Evolutionary conservation across 2,888 invertebrate species (phyloP).

Genomic region (Petrophora chlorosata): DNA sequence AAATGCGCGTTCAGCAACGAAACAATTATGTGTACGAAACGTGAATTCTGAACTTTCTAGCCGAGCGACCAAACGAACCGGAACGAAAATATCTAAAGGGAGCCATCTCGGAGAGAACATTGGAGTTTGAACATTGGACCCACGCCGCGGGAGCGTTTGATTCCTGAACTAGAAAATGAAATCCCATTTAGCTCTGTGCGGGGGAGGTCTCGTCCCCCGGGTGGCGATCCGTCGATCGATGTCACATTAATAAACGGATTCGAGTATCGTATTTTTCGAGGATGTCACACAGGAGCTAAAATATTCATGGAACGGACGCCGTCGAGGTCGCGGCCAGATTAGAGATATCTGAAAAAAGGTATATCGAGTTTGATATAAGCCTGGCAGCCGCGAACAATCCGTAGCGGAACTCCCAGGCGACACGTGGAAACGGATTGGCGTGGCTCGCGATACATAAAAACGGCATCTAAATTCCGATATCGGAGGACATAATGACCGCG

Average conservation of each 20-base stretch:
- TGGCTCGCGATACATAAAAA: constrained; percentile 55
- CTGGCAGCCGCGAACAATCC: constrained; percentile 57
- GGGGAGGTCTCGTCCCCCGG: constrained; percentile 53
- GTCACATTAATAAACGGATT: constrained; percentile 75
- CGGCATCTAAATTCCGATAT: constrained; percentile 54
- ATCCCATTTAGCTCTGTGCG: constrained; percentile 68
- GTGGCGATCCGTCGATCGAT: constrained; percentile 57
- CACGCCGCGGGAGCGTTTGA: constrained; percentile 67
- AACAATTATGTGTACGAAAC: constrained; percentile 64
- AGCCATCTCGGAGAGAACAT: constrained; percentile 53
- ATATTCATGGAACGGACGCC: constrained; percentile 74
- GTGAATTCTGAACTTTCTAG: constrained; percentile 42
- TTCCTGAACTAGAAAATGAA: constrained; percentile 80
- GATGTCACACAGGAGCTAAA: constrained; percentile 69
- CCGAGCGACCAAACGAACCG: constrained; percentile 55
- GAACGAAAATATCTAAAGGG: constrained; percentile 58
- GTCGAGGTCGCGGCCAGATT: constrained; percentile 61
- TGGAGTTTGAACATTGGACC: too few relatives aligned
- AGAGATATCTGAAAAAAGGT: constrained; percentile 65
- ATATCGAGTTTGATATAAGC: constrained; percentile 49
- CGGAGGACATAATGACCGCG: constrained; percentile 53
- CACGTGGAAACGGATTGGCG: constrained; percentile 44
- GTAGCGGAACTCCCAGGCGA: constrained; percentile 33
- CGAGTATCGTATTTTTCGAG: constrained; percentile 63
- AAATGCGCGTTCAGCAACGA: constrained; percentile 64